These are phyloP conservation scores for Xanthia icteritia DNA, from an alignment of 2,888 invertebrate genomes.

Conservation along the genomic window DNA sequence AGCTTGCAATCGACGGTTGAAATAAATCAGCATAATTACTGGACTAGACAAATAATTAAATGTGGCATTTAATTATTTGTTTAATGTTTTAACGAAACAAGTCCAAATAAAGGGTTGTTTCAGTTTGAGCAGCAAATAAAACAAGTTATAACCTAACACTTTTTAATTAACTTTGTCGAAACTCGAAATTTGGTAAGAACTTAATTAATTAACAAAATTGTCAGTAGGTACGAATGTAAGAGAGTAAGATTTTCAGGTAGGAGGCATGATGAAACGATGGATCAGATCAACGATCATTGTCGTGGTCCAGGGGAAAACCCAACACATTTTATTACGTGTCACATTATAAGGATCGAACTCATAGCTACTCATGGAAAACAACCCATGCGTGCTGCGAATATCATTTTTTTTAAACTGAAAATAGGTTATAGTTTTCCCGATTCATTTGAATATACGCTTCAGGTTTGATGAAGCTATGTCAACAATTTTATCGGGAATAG, in stretches of 20 bases:
- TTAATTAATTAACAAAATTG: neutral
- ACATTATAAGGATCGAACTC: neutral
- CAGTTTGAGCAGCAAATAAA: slow-evolving; percentile 12
- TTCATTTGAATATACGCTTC: neutral
- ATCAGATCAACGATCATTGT: neutral
- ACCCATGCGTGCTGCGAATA: neutral
- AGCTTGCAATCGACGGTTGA: slow-evolving; percentile 61
- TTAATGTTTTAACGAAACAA: slow-evolving; percentile 16
- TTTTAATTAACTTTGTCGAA: slow-evolving; percentile 2
- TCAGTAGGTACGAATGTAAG: neutral
- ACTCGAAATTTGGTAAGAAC: neutral
- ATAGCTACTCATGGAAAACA: neutral
- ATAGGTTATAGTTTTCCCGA: neutral
- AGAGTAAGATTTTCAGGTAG: too few relatives aligned
- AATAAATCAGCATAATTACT: slow-evolving; percentile 61
- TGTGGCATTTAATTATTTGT: slow-evolving; percentile 54
- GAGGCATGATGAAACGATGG: too few relatives aligned
- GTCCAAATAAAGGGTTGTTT: slow-evolving; percentile 16
- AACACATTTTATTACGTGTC: neutral
- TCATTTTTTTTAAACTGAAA: neutral
- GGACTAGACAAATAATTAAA: too few relatives aligned
- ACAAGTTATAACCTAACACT: neutral
- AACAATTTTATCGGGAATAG: neutral
- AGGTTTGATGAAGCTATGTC: neutral
- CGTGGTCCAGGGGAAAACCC: too few relatives aligned